Evolutionary conservation across 2,113 vertebrate species (phyloP), one percentile per base, ranked within the genome.

Genomic region (Pangasianodon hypophthalmus): DNA sequence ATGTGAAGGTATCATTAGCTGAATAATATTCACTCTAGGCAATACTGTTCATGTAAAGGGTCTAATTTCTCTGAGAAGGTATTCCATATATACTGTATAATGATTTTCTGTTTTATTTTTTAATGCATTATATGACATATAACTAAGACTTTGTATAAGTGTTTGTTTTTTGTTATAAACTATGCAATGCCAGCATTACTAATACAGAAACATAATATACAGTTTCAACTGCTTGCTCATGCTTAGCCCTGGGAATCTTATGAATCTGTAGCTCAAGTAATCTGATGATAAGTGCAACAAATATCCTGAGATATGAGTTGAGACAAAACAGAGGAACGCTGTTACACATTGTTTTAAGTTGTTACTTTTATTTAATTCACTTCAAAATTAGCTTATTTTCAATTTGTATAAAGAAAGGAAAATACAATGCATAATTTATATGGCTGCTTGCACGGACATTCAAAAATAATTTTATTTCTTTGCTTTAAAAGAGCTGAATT

Each of bases 361-460:
- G 37, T 29, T 83, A 89, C 85, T 95, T 96, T 95, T 86, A 90
- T 90, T 90, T n/a, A 41, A 95, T 94, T 95, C 0, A 94, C 93
- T 93, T 93, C 79, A 93, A 79, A 93, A 92, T 90, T 94, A 96
- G 95, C 95, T 96, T 96, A 96, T 96, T 95, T 93, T 92, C 91
- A 81, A 56, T 87, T 86, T 92, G 88, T 91, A 89, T 60, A 29
- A 29, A 19, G 6, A 56, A 91, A 88, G 88, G 62, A 91, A 80
- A 84, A 75, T 77, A 88, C 83, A 93, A 90, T 91, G 86, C 73
- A 89, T 87, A n/a, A 87, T 80, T 52, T 50, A 87, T 60, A 90
- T 86, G 29, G 89, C 83, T 60, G 84, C 60, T 79, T 89, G 54
- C 88, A 90, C 88, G 64, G 86, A 93, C 92, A 92, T 93, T 93